Evolutionary conservation across 2,797 vertebrate genomes (phyloP).

Genomic region (Chromobotia macracanthus): DNA sequence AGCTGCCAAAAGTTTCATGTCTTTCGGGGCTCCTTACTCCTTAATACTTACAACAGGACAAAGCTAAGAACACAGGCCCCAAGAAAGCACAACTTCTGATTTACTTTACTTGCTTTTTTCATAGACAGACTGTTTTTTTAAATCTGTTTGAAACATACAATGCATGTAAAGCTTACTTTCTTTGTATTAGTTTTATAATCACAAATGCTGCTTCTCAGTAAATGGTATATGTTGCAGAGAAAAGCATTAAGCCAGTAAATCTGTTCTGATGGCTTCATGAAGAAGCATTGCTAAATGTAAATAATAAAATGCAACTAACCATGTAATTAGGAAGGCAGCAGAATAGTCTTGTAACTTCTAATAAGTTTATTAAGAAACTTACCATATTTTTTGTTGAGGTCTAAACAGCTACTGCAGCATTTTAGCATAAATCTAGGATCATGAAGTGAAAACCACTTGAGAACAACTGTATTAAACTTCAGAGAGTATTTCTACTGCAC

Average conservation of each 20-base stretch:
- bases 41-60: conserved; percentile 54
- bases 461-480: too few species aligned
- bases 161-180: neutral
- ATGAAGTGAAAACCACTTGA: too few species aligned
- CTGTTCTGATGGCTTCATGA: neutral
- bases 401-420: too few species aligned
- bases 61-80: conserved; percentile 54
- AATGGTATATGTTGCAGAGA: neutral
- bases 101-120: conserved; percentile 31
- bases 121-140: conserved; percentile 11
- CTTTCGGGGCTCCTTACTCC: conserved; percentile 62
- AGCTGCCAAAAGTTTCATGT: conserved; percentile 66
- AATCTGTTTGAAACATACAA: conserved; percentile 2
- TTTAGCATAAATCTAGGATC: too few species aligned
- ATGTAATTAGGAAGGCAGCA: neutral
- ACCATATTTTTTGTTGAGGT: too few species aligned
- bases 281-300: neutral
- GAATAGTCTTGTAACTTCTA: neutral
- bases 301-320: neutral
- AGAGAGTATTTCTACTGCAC: too few species aligned
- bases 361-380: neutral
- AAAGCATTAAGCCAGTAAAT: neutral
- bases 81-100: conserved; percentile 45
- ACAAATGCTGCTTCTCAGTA: neutral
- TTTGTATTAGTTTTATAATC: conserved; percentile 7